phyloP scores from a whole-genome alignment of 2,888 invertebrate genomes.

The Ormyrus labotus region DNA sequence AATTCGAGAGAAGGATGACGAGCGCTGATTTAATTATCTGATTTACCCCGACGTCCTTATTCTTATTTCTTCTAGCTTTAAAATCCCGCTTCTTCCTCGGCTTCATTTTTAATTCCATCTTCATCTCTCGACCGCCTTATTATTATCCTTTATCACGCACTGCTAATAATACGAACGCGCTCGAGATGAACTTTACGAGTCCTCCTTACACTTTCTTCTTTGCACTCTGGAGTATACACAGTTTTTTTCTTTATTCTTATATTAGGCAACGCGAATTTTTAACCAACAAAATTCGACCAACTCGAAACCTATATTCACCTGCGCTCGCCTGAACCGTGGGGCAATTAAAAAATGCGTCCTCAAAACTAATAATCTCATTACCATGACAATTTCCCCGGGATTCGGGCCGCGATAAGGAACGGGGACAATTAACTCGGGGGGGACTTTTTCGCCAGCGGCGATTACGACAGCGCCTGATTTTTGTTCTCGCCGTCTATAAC shows the following conservation, averaged over 20 bases:
- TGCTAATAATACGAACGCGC: background rate
- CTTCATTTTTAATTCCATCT: conserved; percentile 37
- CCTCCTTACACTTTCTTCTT: background rate
- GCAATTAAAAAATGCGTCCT: background rate
- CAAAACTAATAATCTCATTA: background rate
- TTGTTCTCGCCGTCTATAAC: conserved; percentile 28
- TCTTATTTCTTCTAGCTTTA: conserved; percentile 32
- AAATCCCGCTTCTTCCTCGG: conserved; percentile 11
- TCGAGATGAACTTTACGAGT: background rate
- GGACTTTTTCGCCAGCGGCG: background rate
- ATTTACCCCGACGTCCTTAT: conserved; percentile 44
- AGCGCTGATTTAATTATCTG: conserved; percentile 55
- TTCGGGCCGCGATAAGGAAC: conserved; percentile 38
- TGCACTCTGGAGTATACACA: no score
- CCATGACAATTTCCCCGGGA: conserved; percentile 17
- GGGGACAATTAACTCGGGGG: conserved; percentile 18
- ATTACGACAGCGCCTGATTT: conserved; percentile 42
- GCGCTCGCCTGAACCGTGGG: background rate
- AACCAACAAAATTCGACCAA: background rate
- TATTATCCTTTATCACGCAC: conserved; percentile 26
- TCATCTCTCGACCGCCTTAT: conserved; percentile 24
- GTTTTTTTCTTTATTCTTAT: no score
- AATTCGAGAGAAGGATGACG: conserved; percentile 41
- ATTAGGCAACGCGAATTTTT: no score
- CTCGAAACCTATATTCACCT: background rate